A percentile compares a stretch with the other conserved stretches of the same genome.
Conservation (phyloP, 2,113 vertebrate species). For the Semnornis frantzii region DNA sequence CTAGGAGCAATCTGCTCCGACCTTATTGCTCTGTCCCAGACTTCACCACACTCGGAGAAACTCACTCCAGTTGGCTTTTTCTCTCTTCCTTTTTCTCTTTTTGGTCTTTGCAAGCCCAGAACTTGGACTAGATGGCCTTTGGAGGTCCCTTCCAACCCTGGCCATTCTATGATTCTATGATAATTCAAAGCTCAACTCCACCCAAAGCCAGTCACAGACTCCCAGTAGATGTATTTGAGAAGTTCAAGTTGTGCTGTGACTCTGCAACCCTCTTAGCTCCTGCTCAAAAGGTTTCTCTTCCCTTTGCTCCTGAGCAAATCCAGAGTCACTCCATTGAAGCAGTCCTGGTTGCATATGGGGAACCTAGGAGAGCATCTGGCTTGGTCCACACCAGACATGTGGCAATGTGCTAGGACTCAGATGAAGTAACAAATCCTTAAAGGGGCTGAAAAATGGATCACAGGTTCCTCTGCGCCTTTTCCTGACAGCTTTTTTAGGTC, state of each 20-base stretch:
- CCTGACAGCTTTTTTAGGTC: not conserved
- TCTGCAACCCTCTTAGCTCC: not conserved
- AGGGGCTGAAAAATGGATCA: not conserved
- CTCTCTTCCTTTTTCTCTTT: not conserved
- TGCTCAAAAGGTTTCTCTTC: not conserved
- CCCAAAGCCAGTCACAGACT: not conserved
- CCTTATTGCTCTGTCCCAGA: not conserved
- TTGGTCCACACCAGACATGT: fast-evolving
- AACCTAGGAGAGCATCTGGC: not conserved
- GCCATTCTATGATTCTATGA: too few relatives aligned
- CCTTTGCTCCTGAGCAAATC: not conserved
- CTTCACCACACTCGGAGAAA: not conserved
- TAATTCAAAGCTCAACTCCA: not conserved
- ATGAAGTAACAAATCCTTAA: not conserved
- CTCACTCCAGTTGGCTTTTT: not conserved
- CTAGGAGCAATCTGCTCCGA: not conserved
- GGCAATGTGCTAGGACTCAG: not conserved
- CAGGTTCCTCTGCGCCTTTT: not conserved
- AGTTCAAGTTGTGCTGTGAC: not conserved
- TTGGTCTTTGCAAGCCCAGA: not conserved
- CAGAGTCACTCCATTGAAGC: fast-evolving
- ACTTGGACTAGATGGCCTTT: not conserved
- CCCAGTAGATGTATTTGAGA: fast-evolving
- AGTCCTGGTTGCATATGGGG: not conserved
- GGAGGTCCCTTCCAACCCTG: too few relatives aligned